Base-by-base conservation (phyloP, 2,888 invertebrate genomes). In the Drosophila vallismaia region DNA sequence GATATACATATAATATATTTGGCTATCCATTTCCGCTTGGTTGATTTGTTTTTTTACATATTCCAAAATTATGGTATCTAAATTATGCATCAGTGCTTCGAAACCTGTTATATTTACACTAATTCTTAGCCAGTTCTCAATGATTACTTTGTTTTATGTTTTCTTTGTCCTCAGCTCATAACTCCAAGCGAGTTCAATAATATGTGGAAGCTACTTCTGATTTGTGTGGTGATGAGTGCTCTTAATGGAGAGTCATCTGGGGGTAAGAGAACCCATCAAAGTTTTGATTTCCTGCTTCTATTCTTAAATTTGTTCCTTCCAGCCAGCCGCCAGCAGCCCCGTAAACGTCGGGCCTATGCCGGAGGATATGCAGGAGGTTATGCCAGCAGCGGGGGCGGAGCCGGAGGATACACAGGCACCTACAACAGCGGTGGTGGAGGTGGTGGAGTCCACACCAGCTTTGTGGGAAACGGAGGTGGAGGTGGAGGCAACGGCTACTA, bases 171-270 rank as follows among this genome's bases (percentile, higher is more conserved):
- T 3, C 19, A 63, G 56, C 40, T 29, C 12, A 29, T 29, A 46
- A 40, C 10, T 12, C 4, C n/a, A 8, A 51, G 26, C 46, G 57
- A 84, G 62, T 55, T 19, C 14, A 52, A 46, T 71, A 85, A 67
- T 14, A 90, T 90, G 91, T 90, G 89, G 90, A 90, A 85, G 73
- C 38, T 86, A 50, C 45, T 89, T 54, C 51, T 89, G 45, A 74
- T 88, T 67, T 90, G 86, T 75, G 74, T 88, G 60, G 74, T 90
- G 19, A 77, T 86, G 76, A 84, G 82, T 57, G 79, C 76, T 46
- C 71, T 88, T 40, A 71, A 75, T 60, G 71, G 79, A 26, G 88
- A 83, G 55, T 77, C 89, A 7, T 64, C 74, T 5, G 51, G 70
- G 46, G 74, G 90, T 91, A 73, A 79, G 84, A 56, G 33, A 36